Evolutionary conservation across 1,140 invertebrate species (phyloP).

Genomic region (Calephelis virginiensis): DNA sequence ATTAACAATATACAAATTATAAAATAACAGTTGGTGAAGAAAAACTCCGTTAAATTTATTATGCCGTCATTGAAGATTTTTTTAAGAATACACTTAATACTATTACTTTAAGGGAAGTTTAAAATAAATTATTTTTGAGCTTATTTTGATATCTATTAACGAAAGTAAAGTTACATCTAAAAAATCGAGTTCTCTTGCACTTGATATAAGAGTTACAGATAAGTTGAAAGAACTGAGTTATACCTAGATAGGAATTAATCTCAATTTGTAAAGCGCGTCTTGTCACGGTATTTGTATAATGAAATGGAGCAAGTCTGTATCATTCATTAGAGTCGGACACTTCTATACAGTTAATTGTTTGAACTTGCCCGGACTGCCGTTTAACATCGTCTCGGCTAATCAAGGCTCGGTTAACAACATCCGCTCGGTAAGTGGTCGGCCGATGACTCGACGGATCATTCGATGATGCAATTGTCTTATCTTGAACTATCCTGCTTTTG

Average conservation of each 20-base stretch:
- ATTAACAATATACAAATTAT: too few relatives aligned
- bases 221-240: constrained; percentile 21
- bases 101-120: too few relatives aligned
- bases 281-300: constrained; percentile 74
- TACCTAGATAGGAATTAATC: constrained; percentile 67
- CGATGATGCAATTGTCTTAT: constrained; percentile 71
- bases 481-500: constrained; percentile 49
- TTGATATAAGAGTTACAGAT: too few relatives aligned
- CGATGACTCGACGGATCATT: constrained; percentile 63
- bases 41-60: too few relatives aligned
- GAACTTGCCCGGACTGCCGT: constrained; percentile 69
- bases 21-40: too few relatives aligned
- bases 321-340: constrained; percentile 77
- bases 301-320: constrained; percentile 71
- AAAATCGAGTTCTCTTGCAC: too few relatives aligned
- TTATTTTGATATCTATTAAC: too few relatives aligned
- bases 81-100: too few relatives aligned
- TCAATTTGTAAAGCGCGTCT: constrained; percentile 68
- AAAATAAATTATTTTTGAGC: too few relatives aligned
- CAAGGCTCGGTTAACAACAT: constrained; percentile 74
- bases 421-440: constrained; percentile 66
- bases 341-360: constrained; percentile 77
- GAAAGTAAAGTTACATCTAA: too few relatives aligned
- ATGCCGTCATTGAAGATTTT: too few relatives aligned
- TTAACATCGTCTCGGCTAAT: constrained; percentile 74